Conservation (phyloP, 2,888 invertebrate genomes). For the Caenorhabditis sp. region DNA sequence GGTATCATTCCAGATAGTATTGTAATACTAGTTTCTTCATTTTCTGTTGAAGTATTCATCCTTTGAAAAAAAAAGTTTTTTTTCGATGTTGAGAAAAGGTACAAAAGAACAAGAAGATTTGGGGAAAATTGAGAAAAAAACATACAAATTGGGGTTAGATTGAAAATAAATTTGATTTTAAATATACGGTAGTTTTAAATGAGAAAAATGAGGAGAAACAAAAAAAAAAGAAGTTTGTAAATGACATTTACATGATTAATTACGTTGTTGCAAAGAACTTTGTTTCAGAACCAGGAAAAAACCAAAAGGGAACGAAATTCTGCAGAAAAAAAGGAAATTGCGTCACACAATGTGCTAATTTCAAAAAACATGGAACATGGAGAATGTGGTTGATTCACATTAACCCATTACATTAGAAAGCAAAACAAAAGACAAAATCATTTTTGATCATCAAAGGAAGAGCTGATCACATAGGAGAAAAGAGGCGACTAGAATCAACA, state of each 20-base stretch:
- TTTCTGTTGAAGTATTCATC: constrained; percentile 7
- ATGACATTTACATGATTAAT: neutral
- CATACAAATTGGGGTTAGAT: neutral
- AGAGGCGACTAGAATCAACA: too few species aligned
- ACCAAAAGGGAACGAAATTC: neutral
- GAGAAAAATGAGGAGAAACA: neutral
- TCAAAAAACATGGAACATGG: neutral
- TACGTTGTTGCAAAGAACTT: neutral
- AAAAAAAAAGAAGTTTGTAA: neutral
- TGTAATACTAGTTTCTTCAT: constrained; percentile 16
- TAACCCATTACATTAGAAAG: neutral
- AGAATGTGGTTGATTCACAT: neutral
- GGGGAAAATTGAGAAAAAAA: too few species aligned
- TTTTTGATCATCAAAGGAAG: too few species aligned
- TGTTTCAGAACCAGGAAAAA: neutral
- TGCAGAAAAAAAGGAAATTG: neutral
- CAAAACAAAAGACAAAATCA: too few species aligned
- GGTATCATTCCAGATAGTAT: constrained; percentile 51
- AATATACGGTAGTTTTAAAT: neutral
- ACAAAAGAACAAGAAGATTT: neutral
- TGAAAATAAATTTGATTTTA: neutral
- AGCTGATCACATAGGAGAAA: too few species aligned
- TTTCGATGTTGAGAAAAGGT: neutral
- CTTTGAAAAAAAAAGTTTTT: constrained; percentile 13
- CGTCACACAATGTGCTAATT: neutral